Conservation (phyloP, 2,113 vertebrate genomes). For the Aspiorhynchus laticeps region DNA sequence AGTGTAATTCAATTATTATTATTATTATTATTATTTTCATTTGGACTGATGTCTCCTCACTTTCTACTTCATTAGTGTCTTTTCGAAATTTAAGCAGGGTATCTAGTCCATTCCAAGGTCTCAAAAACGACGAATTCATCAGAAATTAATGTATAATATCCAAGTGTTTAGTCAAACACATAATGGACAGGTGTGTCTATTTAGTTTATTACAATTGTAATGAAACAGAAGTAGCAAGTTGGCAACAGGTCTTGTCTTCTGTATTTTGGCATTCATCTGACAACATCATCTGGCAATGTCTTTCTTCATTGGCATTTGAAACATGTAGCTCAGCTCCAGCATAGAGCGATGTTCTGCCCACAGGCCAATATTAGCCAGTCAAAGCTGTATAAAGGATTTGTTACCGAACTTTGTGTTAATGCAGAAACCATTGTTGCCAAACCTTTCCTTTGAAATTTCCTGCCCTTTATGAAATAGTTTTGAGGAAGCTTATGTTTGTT, state of each 20-base stretch:
- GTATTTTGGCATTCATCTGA: background rate
- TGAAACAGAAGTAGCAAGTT: background rate
- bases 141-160: background rate
- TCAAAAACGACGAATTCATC: background rate
- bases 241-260: background rate
- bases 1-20: too few species aligned
- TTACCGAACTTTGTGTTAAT: background rate
- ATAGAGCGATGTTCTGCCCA: background rate
- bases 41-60: background rate
- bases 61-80: background rate
- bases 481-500: conserved; percentile 22
- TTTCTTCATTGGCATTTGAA: background rate
- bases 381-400: background rate
- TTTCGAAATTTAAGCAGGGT: background rate
- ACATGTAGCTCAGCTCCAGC: background rate
- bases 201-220: background rate
- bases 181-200: background rate
- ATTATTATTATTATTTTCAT: background rate
- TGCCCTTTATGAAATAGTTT: background rate
- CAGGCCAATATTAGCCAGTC: background rate
- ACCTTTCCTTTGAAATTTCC: background rate
- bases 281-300: background rate
- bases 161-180: background rate
- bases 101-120: background rate
- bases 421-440: conserved; percentile 11